Conservation (phyloP, 2,113 vertebrate genomes). For the Oenanthe melanoleuca region DNA sequence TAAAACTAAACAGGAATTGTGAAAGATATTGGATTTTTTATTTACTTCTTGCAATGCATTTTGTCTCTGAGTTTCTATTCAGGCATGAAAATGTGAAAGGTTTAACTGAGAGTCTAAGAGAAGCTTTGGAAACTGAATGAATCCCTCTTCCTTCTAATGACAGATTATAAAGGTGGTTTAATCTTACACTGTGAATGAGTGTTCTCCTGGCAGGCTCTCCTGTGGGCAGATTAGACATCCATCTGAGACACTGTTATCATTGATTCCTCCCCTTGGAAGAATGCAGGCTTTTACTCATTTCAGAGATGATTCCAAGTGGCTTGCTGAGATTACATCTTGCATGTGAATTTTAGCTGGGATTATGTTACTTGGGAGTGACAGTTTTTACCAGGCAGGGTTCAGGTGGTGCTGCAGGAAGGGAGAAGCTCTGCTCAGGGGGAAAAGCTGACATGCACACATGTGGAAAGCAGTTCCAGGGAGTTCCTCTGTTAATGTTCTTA, state of each 20-base stretch:
- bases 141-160: constrained; percentile 43
- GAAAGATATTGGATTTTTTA: neutral
- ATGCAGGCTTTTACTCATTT: constrained; percentile 71
- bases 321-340: constrained; percentile 76
- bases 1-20: neutral
- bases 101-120: constrained; percentile 50
- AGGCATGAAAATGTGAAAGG: neutral
- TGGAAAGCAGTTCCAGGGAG: neutral
- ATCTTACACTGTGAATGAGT: constrained; percentile 64
- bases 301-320: constrained; percentile 73
- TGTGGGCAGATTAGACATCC: constrained; percentile 67
- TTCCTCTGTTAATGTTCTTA: neutral
- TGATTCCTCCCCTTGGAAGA: constrained; percentile 74
- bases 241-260: constrained; percentile 70
- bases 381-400: constrained; percentile 62
- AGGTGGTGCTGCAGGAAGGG: constrained; percentile 34
- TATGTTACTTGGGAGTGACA: constrained; percentile 62
- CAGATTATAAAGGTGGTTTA: constrained; percentile 73
- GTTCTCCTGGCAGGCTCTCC: constrained; percentile 70
- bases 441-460: neutral
- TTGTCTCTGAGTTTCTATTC: neutral
- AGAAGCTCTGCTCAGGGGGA: constrained; percentile 41
- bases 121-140: constrained; percentile 24
- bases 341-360: constrained; percentile 69
- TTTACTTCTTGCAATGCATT: neutral